Base-by-base conservation (phyloP, 2,113 vertebrate species). In the Alligator mississippiensis region DNA sequence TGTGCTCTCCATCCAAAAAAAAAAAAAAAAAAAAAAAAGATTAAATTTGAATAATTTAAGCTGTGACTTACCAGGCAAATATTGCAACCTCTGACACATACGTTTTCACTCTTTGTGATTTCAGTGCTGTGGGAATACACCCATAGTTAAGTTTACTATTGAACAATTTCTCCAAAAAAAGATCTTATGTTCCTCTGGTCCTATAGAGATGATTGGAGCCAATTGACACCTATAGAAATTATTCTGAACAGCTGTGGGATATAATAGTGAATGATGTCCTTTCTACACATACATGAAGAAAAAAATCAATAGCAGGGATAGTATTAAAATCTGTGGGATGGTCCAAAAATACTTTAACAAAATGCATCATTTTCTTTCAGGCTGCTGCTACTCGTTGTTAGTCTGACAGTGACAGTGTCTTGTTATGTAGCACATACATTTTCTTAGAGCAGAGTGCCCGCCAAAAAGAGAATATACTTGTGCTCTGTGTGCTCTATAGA, bases 401-500 rank as follows among this genome's bases (percentile, higher is more conserved):
- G n/a, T 2, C n/a, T 70, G 77, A 4, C 88, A 88, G 1, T 2
- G 77, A 4, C 38, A 47, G 78, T 28, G 1, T 22, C 80, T 38
- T 1, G 63, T 17, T 18, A 68, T 38, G 27, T 8, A 72, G 64
- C 5, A 75, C 47, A 54, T 10, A 9, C 6, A 17, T 6, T 54
- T 13, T 3, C 75, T 3, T 2, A 1, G 80, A 3, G 60, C 2
- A 4, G 74, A 57, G 9, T 2, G 11, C 38, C 3, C 3, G 0
- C 27, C 3, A 89, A 78, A 11, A 64, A 85, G 1, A 19, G 1
- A 0, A 17, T 7, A 2, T 0, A 30, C 2, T 30, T n/a, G 0
- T 22, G 2, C 4, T 22, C 55, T 59, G 82, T 89, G 75, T 14
- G 7, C 64, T 92, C 59, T 12, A 0, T 60, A 62, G 66, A 9